Evolutionary conservation across 2,888 invertebrate genomes (phyloP).

Genomic region (Erpobdella octoculata): DNA sequence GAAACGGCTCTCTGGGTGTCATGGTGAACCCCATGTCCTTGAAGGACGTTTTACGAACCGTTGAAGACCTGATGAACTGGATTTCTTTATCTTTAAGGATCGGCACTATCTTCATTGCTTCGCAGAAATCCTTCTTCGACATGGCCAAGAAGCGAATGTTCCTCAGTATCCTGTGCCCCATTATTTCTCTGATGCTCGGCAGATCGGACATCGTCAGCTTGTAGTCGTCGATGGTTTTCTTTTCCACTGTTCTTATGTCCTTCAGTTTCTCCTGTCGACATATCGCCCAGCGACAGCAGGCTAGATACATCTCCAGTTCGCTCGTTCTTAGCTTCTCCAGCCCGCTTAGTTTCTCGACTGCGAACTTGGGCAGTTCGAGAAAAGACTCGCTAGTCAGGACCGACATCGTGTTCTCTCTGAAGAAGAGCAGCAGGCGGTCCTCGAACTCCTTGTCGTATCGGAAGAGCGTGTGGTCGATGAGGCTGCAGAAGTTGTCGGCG

Average conservation of each 20-base stretch:
- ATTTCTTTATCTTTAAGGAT: conserved; percentile 1
- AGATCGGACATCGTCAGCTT: background rate
- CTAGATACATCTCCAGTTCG: conserved; percentile 9
- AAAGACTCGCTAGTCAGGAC: background rate
- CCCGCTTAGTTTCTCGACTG: background rate
- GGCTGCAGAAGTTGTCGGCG: conserved; percentile 20
- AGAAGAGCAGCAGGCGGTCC: background rate
- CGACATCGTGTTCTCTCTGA: background rate
- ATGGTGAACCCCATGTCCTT: background rate
- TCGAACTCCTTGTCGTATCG: background rate
- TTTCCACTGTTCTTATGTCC: background rate
- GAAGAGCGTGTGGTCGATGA: background rate
- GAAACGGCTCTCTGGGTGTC: background rate
- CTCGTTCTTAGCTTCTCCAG: background rate
- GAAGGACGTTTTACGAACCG: background rate
- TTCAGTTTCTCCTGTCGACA: background rate
- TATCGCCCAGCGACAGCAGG: background rate
- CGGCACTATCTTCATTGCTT: background rate
- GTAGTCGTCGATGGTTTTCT: background rate
- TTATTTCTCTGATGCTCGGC: background rate
- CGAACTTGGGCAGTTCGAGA: background rate
- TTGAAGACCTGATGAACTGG: background rate
- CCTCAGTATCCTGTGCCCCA: conserved; percentile 12
- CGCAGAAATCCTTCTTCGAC: conserved; percentile 5
- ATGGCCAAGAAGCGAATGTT: conserved; percentile 19